These are phyloP conservation scores for Odontomachus brunneus DNA, from an alignment of 1,140 invertebrate genomes.

Conservation along the genomic window DNA sequence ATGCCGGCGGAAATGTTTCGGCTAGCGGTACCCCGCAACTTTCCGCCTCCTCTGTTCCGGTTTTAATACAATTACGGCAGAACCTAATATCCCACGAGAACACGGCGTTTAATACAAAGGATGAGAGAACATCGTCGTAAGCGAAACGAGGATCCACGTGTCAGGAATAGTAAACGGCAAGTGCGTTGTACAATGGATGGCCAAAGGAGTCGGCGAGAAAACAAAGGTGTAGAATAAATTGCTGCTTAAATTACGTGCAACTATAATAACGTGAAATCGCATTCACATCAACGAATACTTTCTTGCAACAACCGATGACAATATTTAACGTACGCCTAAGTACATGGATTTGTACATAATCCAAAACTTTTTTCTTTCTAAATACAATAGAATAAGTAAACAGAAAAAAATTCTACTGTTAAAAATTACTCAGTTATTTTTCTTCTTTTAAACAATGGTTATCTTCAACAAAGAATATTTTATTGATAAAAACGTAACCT, in stretches of 20 bases:
- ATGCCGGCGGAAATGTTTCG: conserved; percentile 56
- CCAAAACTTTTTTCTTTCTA: not conserved
- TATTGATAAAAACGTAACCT: too few species aligned
- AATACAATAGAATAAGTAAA: not conserved
- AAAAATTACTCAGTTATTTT: too few species aligned
- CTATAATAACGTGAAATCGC: not conserved
- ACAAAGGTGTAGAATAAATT: conserved; percentile 36
- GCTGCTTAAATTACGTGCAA: conserved; percentile 5
- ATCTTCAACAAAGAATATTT: too few species aligned
- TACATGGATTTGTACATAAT: not conserved
- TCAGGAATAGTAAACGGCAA: conserved; percentile 32
- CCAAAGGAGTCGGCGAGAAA: conserved; percentile 3
- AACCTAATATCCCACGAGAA: conserved; percentile 73
- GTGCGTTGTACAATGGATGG: conserved; percentile 26
- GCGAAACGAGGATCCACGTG: conserved; percentile 54
- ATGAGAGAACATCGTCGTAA: conserved; percentile 42
- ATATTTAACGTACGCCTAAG: not conserved
- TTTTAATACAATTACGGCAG: conserved; percentile 75
- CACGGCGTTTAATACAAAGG: conserved; percentile 60
- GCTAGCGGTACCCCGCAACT: conserved; percentile 65
- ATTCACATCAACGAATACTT: not conserved
- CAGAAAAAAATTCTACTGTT: not conserved
- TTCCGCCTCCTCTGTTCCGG: conserved; percentile 67
- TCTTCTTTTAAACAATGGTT: too few species aligned
- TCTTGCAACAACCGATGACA: not conserved